A percentile compares a stretch with the other conserved stretches of the same genome.
phyloP scores from a whole-genome alignment of 1,140 invertebrate genomes.

The Bactericera cockerelli region DNA sequence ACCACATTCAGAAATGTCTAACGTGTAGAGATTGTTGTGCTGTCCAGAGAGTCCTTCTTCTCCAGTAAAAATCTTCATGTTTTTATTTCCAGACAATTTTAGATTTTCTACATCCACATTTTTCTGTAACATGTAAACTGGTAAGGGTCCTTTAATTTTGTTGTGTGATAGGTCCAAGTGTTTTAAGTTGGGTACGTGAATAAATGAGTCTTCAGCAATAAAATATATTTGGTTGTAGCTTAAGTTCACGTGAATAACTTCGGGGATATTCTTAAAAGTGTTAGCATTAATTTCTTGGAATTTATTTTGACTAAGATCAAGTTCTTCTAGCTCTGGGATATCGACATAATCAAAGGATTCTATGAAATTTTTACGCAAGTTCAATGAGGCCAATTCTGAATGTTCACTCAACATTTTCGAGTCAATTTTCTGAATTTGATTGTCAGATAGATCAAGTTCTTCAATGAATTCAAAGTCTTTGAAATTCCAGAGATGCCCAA shows the following conservation, averaged over 20 bases:
- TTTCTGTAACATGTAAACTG: conserved; percentile 43
- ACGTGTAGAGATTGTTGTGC: conserved; percentile 41
- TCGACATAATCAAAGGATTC: conserved; percentile 34
- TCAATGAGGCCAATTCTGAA: conserved; percentile 40
- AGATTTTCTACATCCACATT: conserved; percentile 48
- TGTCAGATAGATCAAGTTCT: conserved; percentile 49
- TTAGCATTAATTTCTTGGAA: conserved; percentile 42
- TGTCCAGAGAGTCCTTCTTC: conserved; percentile 37
- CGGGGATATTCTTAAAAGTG: conserved; percentile 43
- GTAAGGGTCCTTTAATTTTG: conserved; percentile 38
- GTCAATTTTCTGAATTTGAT: conserved; percentile 38
- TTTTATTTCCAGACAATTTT: conserved; percentile 45
- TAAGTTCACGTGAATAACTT: conserved; percentile 42
- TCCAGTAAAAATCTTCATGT: conserved; percentile 39
- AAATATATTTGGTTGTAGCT: conserved; percentile 44
- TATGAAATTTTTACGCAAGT: conserved; percentile 39
- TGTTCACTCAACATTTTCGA: conserved; percentile 40
- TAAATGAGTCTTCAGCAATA: conserved; percentile 48
- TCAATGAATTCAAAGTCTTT: conserved; percentile 38
- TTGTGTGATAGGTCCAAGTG: conserved; percentile 52
- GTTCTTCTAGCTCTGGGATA: conserved; percentile 36
- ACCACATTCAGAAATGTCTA: conserved; percentile 51
- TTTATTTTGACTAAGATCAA: conserved; percentile 45
- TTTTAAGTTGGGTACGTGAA: conserved; percentile 38
- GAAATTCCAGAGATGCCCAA: conserved; percentile 39